Evolutionary conservation across 2,113 vertebrate species (phyloP).

Genomic region (Laticauda laticaudata): DNA sequence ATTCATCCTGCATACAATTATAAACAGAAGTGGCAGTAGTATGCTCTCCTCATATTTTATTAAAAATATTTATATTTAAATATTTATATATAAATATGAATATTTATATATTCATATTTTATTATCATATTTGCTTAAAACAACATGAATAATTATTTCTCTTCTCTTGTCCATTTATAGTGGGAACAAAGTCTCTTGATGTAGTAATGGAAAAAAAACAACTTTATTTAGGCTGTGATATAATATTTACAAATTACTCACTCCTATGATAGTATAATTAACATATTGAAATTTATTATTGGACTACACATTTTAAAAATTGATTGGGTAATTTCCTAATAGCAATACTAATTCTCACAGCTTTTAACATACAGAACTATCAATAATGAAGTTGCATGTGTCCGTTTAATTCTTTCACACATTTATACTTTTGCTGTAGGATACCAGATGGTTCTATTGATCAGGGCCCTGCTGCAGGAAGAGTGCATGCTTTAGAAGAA

Average conservation of each 20-base stretch:
- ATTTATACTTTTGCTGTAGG: constrained; percentile 70
- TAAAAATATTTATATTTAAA: too few species aligned
- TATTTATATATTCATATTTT: too few species aligned
- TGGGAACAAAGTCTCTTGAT: background rate
- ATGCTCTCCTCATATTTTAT: background rate
- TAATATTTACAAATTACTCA: background rate
- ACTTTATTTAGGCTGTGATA: background rate
- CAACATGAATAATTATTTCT: background rate
- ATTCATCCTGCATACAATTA: background rate
- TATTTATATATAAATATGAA: too few species aligned
- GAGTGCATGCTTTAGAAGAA: constrained; percentile 90
- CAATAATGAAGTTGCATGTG: constrained; percentile 7
- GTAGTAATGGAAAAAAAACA: background rate
- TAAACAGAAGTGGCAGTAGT: background rate
- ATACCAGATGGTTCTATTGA: constrained; percentile 94
- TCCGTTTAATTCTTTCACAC: constrained; percentile 25
- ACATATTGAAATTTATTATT: background rate
- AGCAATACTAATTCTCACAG: background rate
- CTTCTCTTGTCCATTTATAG: background rate
- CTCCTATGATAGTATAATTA: background rate
- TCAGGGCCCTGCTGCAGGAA: constrained; percentile 83
- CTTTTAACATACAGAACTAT: background rate
- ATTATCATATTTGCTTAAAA: background rate
- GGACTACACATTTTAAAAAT: background rate
- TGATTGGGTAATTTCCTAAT: background rate